Evolutionary conservation across 2,113 vertebrate species (phyloP).

Genomic region (Rhabdornis inornatus): DNA sequence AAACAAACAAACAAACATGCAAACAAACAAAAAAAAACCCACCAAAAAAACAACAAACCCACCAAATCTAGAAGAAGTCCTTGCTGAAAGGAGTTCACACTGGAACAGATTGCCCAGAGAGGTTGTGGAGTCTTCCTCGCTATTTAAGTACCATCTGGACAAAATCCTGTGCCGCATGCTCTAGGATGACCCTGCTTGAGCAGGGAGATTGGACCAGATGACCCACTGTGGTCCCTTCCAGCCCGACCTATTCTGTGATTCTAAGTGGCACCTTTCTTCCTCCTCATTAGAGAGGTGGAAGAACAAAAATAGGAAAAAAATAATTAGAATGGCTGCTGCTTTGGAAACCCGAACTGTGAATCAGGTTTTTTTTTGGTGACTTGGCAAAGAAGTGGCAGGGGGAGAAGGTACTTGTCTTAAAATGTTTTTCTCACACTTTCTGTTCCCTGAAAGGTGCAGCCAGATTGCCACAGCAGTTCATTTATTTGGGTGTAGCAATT

Average conservation of each 20-base stretch:
- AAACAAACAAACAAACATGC: too few species aligned
- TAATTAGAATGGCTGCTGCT: neutral
- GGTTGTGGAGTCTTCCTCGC: neutral
- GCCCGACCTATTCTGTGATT: neutral
- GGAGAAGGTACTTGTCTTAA: neutral
- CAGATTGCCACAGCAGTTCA: neutral
- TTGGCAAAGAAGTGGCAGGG: neutral
- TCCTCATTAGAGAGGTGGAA: neutral
- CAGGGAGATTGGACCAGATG: neutral
- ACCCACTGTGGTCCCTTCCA: neutral
- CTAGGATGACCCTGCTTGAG: too few species aligned
- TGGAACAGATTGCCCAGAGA: neutral
- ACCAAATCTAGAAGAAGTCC: neutral
- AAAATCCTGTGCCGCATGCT: neutral
- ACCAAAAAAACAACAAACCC: too few species aligned
- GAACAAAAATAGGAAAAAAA: neutral
- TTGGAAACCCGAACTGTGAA: neutral
- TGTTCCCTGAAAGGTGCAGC: neutral
- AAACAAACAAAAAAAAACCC: neutral
- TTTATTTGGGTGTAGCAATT: neutral
- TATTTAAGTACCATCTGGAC: neutral
- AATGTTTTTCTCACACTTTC: neutral
- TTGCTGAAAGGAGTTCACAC: neutral
- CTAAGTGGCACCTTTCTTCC: neutral
- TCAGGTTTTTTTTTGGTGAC: neutral